Evolutionary conservation across 2,797 vertebrate species (phyloP).

Genomic region (Rhabdomys pumilio): DNA sequence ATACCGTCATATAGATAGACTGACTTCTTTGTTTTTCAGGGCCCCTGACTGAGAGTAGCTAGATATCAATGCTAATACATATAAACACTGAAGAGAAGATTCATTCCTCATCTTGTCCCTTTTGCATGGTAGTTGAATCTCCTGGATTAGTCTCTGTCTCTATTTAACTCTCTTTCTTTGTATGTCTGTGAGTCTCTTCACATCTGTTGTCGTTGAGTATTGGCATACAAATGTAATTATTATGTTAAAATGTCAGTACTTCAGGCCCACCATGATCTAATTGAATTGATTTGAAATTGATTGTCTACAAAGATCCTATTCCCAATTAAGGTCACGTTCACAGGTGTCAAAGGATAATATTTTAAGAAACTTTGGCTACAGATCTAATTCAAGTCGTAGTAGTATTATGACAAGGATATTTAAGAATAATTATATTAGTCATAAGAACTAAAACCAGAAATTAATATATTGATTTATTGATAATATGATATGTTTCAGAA

Average conservation of each 20-base stretch:
- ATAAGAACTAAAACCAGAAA: background rate
- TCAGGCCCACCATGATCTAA: background rate
- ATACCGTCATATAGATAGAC: background rate
- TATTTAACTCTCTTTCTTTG: background rate
- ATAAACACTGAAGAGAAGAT: background rate
- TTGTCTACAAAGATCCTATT: background rate
- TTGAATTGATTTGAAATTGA: background rate
- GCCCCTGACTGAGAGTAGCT: background rate
- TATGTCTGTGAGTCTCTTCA: background rate
- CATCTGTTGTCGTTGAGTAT: background rate
- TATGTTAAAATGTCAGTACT: background rate
- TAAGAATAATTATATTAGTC: background rate
- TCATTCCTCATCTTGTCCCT: background rate
- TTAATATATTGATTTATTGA: background rate
- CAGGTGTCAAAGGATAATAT: background rate
- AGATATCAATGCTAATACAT: background rate
- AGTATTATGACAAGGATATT: background rate
- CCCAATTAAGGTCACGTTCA: background rate
- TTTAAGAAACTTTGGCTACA: background rate
- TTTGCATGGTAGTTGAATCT: background rate
- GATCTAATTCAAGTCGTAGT: background rate
- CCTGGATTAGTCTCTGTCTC: background rate
- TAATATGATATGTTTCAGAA: background rate
- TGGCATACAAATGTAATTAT: background rate
- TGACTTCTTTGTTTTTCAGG: background rate